Evolutionary conservation across 2,888 invertebrate species (phyloP), one percentile per base, ranked within the genome.

Genomic region (Byasa hedistus): DNA sequence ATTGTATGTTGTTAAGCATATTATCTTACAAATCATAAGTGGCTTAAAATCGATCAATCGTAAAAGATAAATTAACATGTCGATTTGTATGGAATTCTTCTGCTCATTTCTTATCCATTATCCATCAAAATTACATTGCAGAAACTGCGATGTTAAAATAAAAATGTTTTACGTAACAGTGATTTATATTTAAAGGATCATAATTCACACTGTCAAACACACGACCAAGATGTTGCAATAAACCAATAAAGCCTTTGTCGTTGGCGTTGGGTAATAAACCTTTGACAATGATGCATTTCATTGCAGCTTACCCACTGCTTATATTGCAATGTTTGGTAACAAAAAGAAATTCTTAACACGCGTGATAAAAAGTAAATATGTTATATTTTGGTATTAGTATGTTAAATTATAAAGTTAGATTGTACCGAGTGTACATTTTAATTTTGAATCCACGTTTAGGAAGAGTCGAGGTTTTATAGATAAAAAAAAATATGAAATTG

Each of bases 211-310:
- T 36, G 61, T 21, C 44, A 58, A 48, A 22, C 21, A 23, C 51
- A 32, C 32, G 44, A 44, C 55, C 44, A n/a, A 54, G 27, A 62
- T 62, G 58, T 44, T 32, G 54, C 55, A 63, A 54, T 55, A 52
- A 21, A 66, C 23, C 19, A 24, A 58, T 62, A 32, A 32, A 32
- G 61, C 44, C 57, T 24, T 61, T 62, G 65, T 63, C 54, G 58
- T 23, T 65, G 61, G 59, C 24, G 56, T 58, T 67, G 59, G 24
- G 70, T 65, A 70, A 67, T 58, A 70, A 65, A 57, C 61, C 57
- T 61, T 60, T 66, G 59, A 66, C 52, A 57, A 60, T 68, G 59
- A 68, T 65, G 56, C 39, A 58, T 66, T 59, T 62, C 21, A 12
- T 54, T n/a, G 44, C n/a, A 21, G 19, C 23, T 22, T 52, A 32